Percentiles rank a stretch among this genome's conserved stretches.
phyloP scores from a whole-genome alignment of 2,888 invertebrate genomes.

The Cepaea hortensis region DNA sequence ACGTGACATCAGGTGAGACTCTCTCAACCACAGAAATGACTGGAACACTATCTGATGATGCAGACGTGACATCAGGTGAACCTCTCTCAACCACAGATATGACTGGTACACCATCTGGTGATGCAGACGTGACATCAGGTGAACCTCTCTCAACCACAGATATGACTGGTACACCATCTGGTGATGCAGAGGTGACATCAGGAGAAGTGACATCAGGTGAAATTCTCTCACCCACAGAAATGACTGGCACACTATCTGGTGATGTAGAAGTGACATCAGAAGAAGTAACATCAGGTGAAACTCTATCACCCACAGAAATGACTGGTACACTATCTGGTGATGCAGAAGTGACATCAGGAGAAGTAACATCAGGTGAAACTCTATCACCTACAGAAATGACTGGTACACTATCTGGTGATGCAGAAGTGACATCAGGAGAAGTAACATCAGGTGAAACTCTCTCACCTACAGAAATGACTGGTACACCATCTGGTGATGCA shows the following conservation, averaged over 20 bases:
- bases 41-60: neutral
- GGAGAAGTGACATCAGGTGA: neutral
- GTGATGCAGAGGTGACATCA: neutral
- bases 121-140: neutral
- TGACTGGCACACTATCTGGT: neutral
- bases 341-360: neutral
- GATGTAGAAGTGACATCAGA: neutral
- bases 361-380: neutral
- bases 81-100: too few species aligned
- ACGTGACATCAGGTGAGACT: neutral
- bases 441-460: neutral
- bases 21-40: neutral
- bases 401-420: constrained; percentile 16
- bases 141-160: neutral
- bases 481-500: neutral
- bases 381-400: neutral
- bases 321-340: neutral
- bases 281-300: too few species aligned
- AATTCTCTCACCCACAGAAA: neutral
- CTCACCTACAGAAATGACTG: neutral
- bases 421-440: neutral
- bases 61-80: neutral
- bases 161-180: neutral
- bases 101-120: neutral
- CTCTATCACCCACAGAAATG: too few species aligned